Base-by-base conservation (phyloP, 2,888 invertebrate genomes). In the Drosophila colorata region DNA sequence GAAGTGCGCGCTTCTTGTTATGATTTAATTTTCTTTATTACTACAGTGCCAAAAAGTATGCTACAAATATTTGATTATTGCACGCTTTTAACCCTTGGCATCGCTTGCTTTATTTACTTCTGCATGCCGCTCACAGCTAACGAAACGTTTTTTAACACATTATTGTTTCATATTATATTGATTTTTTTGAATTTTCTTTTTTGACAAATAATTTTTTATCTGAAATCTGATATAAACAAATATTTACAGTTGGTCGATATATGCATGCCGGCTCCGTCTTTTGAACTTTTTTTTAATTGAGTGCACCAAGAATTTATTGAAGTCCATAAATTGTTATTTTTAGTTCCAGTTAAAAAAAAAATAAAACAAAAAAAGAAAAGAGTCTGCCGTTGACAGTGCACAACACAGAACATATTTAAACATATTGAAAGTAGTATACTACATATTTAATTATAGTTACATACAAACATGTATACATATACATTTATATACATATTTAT, bases 241-340 rank as follows among this genome's bases (percentile, higher is more conserved):
- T 91, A 91, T 92, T 92, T 92, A 74, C 92, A 92, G 92, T 92
- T 92, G 92, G 92, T 92, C 92, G 92, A 91, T 92, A 90, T 92
- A 92, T 92, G 92, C 92, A 92, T 92, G 92, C 92, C 91, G 92
- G 92, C 92, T 92, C 92, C 92, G 92, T 92, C 90, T 92, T 92
- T 92, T 92, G 90, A 91, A 93, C 85, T 86, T 88, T 80, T 83
- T 76, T 78, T 84, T 78, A 55, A 69, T 68, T 63, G 63, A 56
- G 76, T 72, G 72, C 69, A 82, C 80, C 70, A 80, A 74, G 80
- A 79, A 79, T 70, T 78, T 74, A 83, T 69, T 64, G 73, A 76
- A 75, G 64, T 72, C 69, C 61, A 73, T 75, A 76, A 74, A 68
- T 61, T 68, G 52, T 59, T 74, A 74, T 75, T 63, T 59, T 68